phyloP scores from a whole-genome alignment of 2,888 invertebrate species.

The Athalia circularis region DNA sequence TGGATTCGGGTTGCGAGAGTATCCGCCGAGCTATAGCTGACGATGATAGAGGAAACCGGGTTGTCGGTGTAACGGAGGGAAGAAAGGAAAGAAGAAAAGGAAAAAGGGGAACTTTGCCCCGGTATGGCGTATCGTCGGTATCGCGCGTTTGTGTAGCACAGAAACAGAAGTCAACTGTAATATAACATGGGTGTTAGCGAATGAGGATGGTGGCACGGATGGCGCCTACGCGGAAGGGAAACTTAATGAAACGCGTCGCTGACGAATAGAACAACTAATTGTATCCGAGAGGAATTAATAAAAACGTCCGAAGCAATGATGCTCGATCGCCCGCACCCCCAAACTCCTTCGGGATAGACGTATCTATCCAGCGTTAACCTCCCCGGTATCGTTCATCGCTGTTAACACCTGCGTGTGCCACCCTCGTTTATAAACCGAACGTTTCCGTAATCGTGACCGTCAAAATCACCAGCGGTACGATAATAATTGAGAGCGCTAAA shows the following conservation, averaged over 20 bases:
- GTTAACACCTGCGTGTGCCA: constrained; percentile 21
- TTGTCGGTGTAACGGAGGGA: neutral
- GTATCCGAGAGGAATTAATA: constrained; percentile 74
- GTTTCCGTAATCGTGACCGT: constrained; percentile 31
- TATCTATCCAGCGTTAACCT: neutral
- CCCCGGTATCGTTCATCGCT: neutral
- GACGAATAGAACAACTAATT: constrained; percentile 74
- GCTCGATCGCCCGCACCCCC: constrained; percentile 10
- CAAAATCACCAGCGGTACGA: constrained; percentile 3
- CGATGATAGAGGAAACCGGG: no score
- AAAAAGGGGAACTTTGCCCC: neutral
- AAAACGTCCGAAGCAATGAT: constrained; percentile 65
- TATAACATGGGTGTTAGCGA: neutral
- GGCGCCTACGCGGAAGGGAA: constrained; percentile 55
- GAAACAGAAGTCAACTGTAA: neutral
- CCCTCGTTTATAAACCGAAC: constrained; percentile 23
- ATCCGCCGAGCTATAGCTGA: no score
- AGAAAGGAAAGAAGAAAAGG: neutral
- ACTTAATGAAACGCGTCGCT: constrained; percentile 72
- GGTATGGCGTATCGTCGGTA: no score
- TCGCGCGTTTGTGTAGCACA: neutral
- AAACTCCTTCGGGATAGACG: neutral
- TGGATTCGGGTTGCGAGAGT: no score
- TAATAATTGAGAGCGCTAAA: neutral
- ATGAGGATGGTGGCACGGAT: constrained; percentile 1